Evolutionary conservation across 2,113 vertebrate genomes (phyloP), one percentile per base, ranked within the genome.

Genomic region (Nettapus auritus): DNA sequence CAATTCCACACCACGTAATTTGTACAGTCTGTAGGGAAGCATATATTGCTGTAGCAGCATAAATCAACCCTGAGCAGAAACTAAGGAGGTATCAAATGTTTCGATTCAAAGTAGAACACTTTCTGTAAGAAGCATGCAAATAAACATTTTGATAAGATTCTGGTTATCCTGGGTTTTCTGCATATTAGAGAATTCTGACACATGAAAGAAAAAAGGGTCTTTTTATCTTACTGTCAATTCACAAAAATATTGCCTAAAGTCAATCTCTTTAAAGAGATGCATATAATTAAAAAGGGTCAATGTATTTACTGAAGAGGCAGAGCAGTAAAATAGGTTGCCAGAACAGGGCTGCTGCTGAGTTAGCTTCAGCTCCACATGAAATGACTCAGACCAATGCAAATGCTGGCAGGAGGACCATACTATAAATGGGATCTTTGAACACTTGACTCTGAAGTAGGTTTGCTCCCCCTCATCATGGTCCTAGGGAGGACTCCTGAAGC

Each of bases 31-130:
- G 48, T 66, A n/a, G 92, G 83, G 92, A 96, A 75, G 42, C 50
- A 88, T 84, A 89, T 53, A 94, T 62, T 94, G 90, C 93, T 93
- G 88, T 33, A 82, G 42, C 77, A 90, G 80, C 79, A 97, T 63
- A 96, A 78, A 90, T 93, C 62, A 84, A 77, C 40, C 57, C 28
- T n/a, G 8, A 67, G 36, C 26, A 90, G 73, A 90, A 88, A 78
- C 62, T 40, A 82, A 78, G 46, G 17, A 91, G 10, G 57, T 84
- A 89, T 69, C 28, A 79, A 84, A 66, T 68, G 81, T 46, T 94
- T 86, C 44, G 63, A 22, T 25, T 88, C 36, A 92, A 75, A 50
- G 4, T 22, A 55, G 66, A 84, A 81, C 79, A 57, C 10, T 64
- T 70, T 76, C 38, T 48, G 22, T 67, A 68, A 48, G 63, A 86